These are phyloP conservation scores for Bellardia pandia DNA, from an alignment of 2,888 invertebrate genomes.

Conservation along the genomic window DNA sequence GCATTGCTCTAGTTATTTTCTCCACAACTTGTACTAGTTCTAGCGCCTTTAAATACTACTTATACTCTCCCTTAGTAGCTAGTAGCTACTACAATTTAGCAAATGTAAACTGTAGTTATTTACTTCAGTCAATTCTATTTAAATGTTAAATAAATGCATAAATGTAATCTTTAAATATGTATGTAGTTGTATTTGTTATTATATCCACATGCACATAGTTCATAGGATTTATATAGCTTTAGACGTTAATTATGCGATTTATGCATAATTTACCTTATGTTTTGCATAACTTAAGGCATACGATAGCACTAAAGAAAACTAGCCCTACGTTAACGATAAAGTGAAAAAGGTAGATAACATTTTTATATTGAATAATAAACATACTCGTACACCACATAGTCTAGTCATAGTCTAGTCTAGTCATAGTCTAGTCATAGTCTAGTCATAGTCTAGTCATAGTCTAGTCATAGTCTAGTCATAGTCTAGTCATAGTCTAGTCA, in stretches of 20 bases:
- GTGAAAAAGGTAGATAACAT: not conserved
- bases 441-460: too few relatives aligned
- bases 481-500: too few relatives aligned
- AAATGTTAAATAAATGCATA: constrained; percentile 36
- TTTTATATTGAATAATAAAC: not conserved
- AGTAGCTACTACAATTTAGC: not conserved
- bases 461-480: not conserved
- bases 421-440: too few relatives aligned
- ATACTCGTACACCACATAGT: too few relatives aligned
- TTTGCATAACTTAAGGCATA: constrained; percentile 64
- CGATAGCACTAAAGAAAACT: constrained; percentile 7
- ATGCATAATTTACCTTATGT: constrained; percentile 53
- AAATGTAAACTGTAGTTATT: constrained; percentile 56
- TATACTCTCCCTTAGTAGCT: not conserved
- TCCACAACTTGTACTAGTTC: not conserved
- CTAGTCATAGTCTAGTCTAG: not conserved
- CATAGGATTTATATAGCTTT: constrained; percentile 34
- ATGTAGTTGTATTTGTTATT: not conserved
- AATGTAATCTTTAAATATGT: not conserved
- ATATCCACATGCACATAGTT: not conserved
- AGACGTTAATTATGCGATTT: constrained; percentile 65
- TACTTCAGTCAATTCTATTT: constrained; percentile 59
- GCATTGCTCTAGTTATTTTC: constrained; percentile 38
- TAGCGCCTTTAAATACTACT: not conserved
- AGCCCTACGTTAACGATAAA: not conserved